phyloP scores from a whole-genome alignment of 2,113 vertebrate genomes.

The Caranx melampygus region DNA sequence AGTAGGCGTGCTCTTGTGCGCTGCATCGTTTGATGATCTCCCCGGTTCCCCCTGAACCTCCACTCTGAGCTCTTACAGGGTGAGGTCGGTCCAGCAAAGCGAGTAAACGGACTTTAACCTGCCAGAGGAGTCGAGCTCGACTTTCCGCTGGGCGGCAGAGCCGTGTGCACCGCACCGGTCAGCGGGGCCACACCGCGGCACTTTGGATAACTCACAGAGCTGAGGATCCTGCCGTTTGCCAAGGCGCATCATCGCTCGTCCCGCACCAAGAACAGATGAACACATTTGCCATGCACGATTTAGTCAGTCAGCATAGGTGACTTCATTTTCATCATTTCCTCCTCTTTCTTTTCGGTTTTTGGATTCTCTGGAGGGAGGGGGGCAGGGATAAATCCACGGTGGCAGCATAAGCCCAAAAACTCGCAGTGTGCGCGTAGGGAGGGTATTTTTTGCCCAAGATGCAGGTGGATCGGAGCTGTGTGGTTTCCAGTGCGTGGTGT shows the following conservation, averaged over 20 bases:
- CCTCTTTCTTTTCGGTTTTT: neutral
- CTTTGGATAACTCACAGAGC: slow-evolving; percentile 70
- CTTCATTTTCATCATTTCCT: slow-evolving; percentile 17
- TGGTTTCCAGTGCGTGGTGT: slow-evolving; percentile 69
- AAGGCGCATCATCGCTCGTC: slow-evolving; percentile 47
- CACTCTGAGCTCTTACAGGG: slow-evolving; percentile 44
- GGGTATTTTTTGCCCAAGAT: slow-evolving; percentile 74
- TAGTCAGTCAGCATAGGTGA: slow-evolving; percentile 61
- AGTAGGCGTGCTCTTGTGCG: slow-evolving; percentile 76
- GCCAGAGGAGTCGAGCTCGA: slow-evolving; percentile 81
- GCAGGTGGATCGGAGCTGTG: slow-evolving; percentile 74
- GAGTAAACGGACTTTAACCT: slow-evolving; percentile 66
- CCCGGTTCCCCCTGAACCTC: slow-evolving; percentile 39
- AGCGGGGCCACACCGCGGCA: slow-evolving; percentile 76
- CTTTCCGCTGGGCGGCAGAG: slow-evolving; percentile 41
- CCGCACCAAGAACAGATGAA: slow-evolving; percentile 41
- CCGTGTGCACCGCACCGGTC: slow-evolving; percentile 74
- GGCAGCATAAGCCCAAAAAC: slow-evolving; percentile 55
- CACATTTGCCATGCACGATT: slow-evolving; percentile 76
- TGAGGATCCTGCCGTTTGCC: slow-evolving; percentile 37
- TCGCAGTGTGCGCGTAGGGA: slow-evolving; percentile 54
- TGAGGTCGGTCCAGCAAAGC: slow-evolving; percentile 77
- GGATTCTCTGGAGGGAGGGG: slow-evolving; percentile 24
- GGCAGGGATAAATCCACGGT: slow-evolving; percentile 5
- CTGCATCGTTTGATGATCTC: slow-evolving; percentile 73